A percentile compares a stretch with the other conserved stretches of the same genome.
phyloP scores from a whole-genome alignment of 1,140 invertebrate species.

The Diorhabda sublineata region DNA sequence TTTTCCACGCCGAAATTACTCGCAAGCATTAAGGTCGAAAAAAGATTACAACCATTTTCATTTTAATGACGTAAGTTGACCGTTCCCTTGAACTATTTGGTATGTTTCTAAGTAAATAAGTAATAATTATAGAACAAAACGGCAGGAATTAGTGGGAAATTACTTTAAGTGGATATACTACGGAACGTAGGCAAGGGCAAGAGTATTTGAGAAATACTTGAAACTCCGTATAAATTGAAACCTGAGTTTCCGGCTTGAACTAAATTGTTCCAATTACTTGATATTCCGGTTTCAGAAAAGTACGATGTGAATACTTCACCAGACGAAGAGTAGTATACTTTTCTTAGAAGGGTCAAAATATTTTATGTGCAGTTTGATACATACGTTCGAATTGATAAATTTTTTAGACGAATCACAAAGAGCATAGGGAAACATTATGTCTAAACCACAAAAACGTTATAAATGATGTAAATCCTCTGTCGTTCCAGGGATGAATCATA shows the following conservation, averaged over 20 bases:
- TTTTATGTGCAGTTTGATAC: not conserved
- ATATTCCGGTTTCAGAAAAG: not conserved
- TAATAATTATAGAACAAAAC: conserved; percentile 1
- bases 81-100: too few species aligned
- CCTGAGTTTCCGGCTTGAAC: not conserved
- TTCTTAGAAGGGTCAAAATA: not conserved
- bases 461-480: too few species aligned
- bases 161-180: not conserved
- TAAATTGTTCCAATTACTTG: not conserved
- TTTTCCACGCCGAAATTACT: too few species aligned
- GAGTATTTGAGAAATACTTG: not conserved
- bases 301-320: not conserved
- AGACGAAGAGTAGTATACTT: not conserved
- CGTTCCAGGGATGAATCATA: too few species aligned
- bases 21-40: too few species aligned
- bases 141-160: not conserved
- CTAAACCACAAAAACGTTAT: too few species aligned
- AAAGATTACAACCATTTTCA: too few species aligned
- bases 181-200: not conserved
- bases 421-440: too few species aligned
- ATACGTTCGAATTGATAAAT: too few species aligned
- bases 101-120: not conserved
- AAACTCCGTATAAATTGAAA: not conserved
- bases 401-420: too few species aligned
- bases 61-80: too few species aligned